Evolutionary conservation across 2,797 vertebrate species (phyloP).

Genomic region (Agapornis canus): DNA sequence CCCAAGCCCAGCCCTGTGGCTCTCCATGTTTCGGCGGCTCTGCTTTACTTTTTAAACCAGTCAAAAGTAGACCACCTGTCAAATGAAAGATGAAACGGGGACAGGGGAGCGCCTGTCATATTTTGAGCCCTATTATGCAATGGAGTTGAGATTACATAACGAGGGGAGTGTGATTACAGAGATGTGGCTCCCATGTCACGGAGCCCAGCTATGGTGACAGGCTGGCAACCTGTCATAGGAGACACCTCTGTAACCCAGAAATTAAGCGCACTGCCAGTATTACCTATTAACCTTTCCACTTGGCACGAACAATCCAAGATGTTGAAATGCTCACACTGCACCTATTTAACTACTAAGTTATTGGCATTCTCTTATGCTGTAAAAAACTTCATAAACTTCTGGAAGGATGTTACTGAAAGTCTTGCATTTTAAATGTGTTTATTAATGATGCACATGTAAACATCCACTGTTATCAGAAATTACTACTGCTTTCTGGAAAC

Average conservation of each 20-base stretch:
- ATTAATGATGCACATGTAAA: not conserved
- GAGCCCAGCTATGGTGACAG: not conserved
- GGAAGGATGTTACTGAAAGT: not conserved
- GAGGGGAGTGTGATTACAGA: slow-evolving; percentile 18
- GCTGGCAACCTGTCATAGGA: not conserved
- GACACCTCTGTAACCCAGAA: not conserved
- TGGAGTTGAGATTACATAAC: slow-evolving; percentile 22
- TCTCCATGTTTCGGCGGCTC: accelerated
- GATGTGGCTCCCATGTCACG: not conserved
- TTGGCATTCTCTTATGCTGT: not conserved
- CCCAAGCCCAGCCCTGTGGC: not conserved
- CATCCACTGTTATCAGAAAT: not conserved
- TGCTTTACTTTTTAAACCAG: not conserved
- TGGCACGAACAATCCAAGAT: not conserved
- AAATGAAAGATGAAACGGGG: not conserved
- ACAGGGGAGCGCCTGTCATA: not conserved
- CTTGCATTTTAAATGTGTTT: not conserved
- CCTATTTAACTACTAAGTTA: not conserved
- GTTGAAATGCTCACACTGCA: not conserved
- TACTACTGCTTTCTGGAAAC: not conserved
- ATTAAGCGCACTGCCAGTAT: not conserved
- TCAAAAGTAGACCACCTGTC: not conserved
- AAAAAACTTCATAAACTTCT: not conserved
- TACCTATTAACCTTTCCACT: not conserved
- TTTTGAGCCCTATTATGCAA: slow-evolving; percentile 40